These are phyloP conservation scores for Gadopsis marmoratus DNA, from an alignment of 2,797 vertebrate genomes.

Conservation along the genomic window DNA sequence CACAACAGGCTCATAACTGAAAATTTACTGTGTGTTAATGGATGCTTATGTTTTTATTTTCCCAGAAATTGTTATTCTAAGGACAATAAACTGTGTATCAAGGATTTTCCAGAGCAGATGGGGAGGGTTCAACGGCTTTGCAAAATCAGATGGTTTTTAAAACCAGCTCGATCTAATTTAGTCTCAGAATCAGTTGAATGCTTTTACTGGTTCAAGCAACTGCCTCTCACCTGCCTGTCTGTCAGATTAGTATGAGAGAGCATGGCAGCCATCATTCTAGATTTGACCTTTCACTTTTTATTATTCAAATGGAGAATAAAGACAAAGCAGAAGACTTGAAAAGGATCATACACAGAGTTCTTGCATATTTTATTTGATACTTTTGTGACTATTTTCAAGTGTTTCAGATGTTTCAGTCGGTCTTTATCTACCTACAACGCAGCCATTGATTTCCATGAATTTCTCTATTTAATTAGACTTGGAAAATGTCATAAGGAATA, in stretches of 20 bases:
- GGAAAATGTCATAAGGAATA: background rate
- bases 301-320: background rate
- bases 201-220: background rate
- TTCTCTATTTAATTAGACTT: background rate
- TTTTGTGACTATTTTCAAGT: background rate
- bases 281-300: slow-evolving; percentile 1
- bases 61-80: slow-evolving; percentile 67
- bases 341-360: background rate
- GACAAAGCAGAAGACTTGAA: background rate
- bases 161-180: background rate
- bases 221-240: background rate
- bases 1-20: slow-evolving; percentile 69
- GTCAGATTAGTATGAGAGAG: background rate
- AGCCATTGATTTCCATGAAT: background rate
- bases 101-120: slow-evolving; percentile 44
- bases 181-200: background rate
- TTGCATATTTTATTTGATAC: background rate
- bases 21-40: slow-evolving; percentile 77
- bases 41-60: slow-evolving; percentile 70
- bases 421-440: background rate
- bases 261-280: background rate
- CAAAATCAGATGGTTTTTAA: slow-evolving; percentile 6
- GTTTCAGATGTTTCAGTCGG: background rate
- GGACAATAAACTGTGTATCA: slow-evolving; percentile 59
- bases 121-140: background rate